phyloP scores from a whole-genome alignment of 2,113 vertebrate species.

The Pardalotus punctatus region DNA sequence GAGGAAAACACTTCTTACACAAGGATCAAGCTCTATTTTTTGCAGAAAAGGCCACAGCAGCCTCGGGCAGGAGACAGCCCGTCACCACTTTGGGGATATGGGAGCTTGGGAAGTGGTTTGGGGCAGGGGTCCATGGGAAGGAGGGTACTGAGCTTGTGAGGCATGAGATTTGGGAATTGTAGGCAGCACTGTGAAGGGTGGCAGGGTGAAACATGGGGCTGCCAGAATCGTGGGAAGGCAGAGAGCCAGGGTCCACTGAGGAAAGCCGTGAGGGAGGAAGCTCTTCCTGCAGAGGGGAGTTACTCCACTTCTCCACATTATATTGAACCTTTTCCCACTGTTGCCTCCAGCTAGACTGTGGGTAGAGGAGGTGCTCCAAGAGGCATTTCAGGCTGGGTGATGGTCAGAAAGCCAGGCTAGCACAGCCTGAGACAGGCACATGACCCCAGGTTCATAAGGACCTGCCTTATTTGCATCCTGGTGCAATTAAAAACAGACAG shows the following conservation, averaged over 20 bases:
- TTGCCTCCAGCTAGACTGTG: background rate
- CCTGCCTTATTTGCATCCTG: background rate
- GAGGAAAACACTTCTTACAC: background rate
- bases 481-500: background rate
- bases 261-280: background rate
- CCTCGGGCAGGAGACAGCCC: fast-evolving
- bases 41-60: background rate
- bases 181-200: background rate
- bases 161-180: background rate
- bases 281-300: background rate
- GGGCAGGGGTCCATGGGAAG: background rate
- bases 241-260: background rate
- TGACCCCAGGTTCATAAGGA: background rate
- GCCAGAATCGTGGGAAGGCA: background rate
- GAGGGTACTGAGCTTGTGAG: background rate
- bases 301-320: background rate
- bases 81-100: fast-evolving
- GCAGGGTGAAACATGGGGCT: background rate
- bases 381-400: background rate
- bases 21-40: fast-evolving
- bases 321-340: background rate
- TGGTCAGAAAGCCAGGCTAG: background rate
- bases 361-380: background rate
- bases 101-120: background rate
- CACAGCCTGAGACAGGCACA: background rate